Conservation (phyloP, 2,113 vertebrate species). For the Chaetura pelagica region DNA sequence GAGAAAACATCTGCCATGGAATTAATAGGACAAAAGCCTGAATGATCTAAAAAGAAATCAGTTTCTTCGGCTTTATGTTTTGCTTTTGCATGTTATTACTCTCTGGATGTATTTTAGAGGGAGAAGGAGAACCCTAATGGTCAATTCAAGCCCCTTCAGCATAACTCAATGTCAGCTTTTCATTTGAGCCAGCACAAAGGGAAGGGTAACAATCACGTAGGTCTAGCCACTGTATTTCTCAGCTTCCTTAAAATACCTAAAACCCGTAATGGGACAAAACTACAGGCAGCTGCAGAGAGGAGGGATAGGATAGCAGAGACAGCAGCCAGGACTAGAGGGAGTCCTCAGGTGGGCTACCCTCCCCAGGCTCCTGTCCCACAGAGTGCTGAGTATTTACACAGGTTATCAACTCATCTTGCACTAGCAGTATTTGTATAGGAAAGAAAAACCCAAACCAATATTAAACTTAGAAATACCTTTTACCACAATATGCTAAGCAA, state of each 20-base stretch:
- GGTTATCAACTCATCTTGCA: not conserved
- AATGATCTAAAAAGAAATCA: not conserved
- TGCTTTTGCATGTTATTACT: not conserved
- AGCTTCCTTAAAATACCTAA: constrained; percentile 57
- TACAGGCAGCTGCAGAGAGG: not conserved
- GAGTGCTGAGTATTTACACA: not conserved
- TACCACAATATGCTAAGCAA: constrained; percentile 14
- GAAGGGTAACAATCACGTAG: not conserved
- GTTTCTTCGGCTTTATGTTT: not conserved
- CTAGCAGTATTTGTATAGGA: not conserved
- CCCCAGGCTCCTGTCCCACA: not conserved
- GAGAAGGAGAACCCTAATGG: not conserved
- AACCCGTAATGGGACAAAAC: constrained; percentile 1
- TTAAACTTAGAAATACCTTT: not conserved
- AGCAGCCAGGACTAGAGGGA: not conserved
- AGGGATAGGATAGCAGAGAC: not conserved
- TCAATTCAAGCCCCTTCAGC: not conserved
- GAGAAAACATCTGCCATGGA: constrained; percentile 40
- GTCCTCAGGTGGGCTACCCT: not conserved
- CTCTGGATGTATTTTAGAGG: not conserved
- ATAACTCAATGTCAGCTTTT: not conserved
- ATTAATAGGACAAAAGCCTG: constrained; percentile 35
- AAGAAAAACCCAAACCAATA: not conserved
- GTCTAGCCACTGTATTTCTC: not conserved
- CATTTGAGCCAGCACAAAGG: not conserved